These are phyloP conservation scores for Cyphomyrmex costatus DNA, from an alignment of 1,140 invertebrate genomes.

Conservation along the genomic window DNA sequence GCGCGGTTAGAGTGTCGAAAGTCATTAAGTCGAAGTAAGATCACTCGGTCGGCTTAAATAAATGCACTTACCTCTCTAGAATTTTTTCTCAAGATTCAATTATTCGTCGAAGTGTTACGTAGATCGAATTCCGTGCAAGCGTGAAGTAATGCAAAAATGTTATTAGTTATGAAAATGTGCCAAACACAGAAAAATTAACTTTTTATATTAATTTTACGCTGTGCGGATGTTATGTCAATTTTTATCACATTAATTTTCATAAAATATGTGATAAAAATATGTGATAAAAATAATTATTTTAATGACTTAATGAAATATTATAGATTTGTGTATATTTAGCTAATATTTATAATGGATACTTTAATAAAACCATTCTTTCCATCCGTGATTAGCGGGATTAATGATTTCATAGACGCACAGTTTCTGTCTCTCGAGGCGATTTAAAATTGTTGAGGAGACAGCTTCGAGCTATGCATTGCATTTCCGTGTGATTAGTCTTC, in stretches of 20 bases:
- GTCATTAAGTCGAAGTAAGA: slow-evolving; percentile 78
- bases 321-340: no score
- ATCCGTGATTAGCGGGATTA: neutral
- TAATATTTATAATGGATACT: no score
- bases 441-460: neutral
- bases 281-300: no score
- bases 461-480: neutral
- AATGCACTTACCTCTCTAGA: slow-evolving; percentile 60
- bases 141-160: slow-evolving; percentile 2
- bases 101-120: neutral
- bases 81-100: slow-evolving; percentile 1
- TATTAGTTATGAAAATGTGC: neutral
- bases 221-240: neutral
- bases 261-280: neutral
- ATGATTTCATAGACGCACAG: neutral
- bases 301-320: no score
- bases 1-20: slow-evolving; percentile 79
- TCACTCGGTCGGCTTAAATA: slow-evolving; percentile 63
- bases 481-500: slow-evolving; percentile 20
- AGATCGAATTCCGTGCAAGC: neutral
- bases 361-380: no score
- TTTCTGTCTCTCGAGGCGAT: neutral
- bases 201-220: neutral
- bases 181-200: neutral
- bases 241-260: neutral